Base-by-base conservation (phyloP, 2,888 invertebrate species). In the Diarsia mendica region DNA sequence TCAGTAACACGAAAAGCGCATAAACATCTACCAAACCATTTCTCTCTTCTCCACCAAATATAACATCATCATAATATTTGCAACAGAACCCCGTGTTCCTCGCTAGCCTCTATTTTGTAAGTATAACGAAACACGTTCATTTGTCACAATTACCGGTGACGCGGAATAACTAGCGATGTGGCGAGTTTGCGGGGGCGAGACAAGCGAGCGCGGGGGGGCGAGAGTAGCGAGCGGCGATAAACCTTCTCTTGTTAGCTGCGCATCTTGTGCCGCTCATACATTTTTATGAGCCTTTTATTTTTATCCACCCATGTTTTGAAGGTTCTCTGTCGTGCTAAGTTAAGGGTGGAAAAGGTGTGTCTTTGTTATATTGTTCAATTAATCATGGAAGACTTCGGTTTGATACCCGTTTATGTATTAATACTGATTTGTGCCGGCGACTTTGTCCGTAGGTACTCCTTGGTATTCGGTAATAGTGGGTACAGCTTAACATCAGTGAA, bases 121-220 rank as follows among this genome's bases (percentile, higher is more conserved):
- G 87, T 89, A 89, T 93, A 92, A 92, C 90, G 90, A 91, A 92
- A 92, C 86, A 91, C 88, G 88, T 91, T 94, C 95, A 94, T 96
- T 94, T 95, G 93, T 96, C 96, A 95, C 93, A 95, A 96, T 96
- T 95, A 96, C 94, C 94, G 95, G 63, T 92, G 92, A 92, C 88
- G 95, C 95, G 96, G 96, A 96, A 96, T 96, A 96, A 96, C 96
- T 94, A 94, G 80, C 55, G 82, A 66, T 61, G 65, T 77, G 71
- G 94, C 86, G 75, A 65, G 60, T 72, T 48, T 51, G 69, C 69
- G 77, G 68, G 76, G 60, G 74, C 55, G 69, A 49, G 75, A 39
- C 65, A 58, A 58, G 94, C 88, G 72, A 58, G 49, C 69, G 60
- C 76, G 78, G 74, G 65, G 55, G 77, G 78, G 74, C 49, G 23